Base-by-base conservation (phyloP, 2,888 invertebrate species). In the Dinocampus coccinellae region DNA sequence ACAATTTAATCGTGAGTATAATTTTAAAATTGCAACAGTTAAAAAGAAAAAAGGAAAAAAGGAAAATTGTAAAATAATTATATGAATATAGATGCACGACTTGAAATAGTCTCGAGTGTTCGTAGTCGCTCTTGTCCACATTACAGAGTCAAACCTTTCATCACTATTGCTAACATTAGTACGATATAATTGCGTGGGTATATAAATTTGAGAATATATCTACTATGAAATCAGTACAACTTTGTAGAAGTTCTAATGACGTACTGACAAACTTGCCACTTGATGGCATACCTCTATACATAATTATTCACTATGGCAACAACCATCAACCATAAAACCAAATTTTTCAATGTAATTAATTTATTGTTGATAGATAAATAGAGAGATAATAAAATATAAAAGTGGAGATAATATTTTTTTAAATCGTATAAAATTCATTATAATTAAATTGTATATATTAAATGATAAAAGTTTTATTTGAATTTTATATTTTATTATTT, bases 201-300 rank as follows among this genome's bases (percentile, higher is more conserved):
- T 7, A 24, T n/a, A 9, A 52, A 33, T 52, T 9, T 4, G 29
- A 64, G 39, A n/a, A n/a, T 42, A 26, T 7, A 42, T 29, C 22
- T 9, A 42, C 24, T n/a, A 58, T 7, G 16, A n/a, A n/a, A 58
- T n/a, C 7, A n/a, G n/a, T 39, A 47, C 16, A 63, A 52, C 33
- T 24, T 66, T 55, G 24, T 34, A 13, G 62, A 73, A 75, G 68
- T 75, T 76, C 34, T 75, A 76, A 76, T 78, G 77, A 77, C 75
- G 69, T 77, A 75, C 71, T 29, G 7, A 7, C 62, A 58, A 76
- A 77, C 79, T 79, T 77, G 72, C 69, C 73, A 75, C 77, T 76
- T 68, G 76, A 55, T 72, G 22, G 63, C 61, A 13, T 16, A 20
- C 29, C n/a, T 39, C n/a, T 1, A n/a, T n/a, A n/a, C n/a, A n/a